Evolutionary conservation across 2,113 vertebrate species (phyloP), one percentile per base, ranked within the genome.

Genomic region (Ophthalmolycus amberensis): DNA sequence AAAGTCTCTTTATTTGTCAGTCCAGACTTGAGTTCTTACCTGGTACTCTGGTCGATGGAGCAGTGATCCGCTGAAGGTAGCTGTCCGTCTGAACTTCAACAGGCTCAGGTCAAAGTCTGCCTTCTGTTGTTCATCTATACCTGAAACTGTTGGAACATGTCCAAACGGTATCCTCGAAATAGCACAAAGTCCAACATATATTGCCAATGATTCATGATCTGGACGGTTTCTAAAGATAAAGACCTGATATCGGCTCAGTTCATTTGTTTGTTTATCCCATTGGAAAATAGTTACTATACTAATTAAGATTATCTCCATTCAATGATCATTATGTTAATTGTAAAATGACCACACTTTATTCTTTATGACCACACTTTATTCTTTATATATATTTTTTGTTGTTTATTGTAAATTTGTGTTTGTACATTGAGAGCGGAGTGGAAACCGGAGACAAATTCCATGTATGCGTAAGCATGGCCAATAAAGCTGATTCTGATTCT

Each of bases 101-200:
- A 78, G 27, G 37, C 59, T 38, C 59, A 77, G 88, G 82, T 90
- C 89, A 91, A 93, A 92, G 91, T 91, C 89, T 78, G 12, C 10
- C 46, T 44, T 42, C 7, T 20, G 67, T 74, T 85, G 86, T 92
- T 93, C 81, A 80, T 80, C 75, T 89, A 34, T 84, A 85, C 87
- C 79, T 42, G 34, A 38, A 18, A 75, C 34, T 66, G 52, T 58
- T 75, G 72, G 54, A 79, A 85, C 59, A 56, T 22, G 63, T 89
- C 72, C 82, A 92, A 90, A 91, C 48, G 85, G 79, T 60, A 6
- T 60, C 16, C 32, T 6, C 3, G 1, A 48, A 29, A 15, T 1
- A 25, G 4, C 42, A 71, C 2, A 22, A 20, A 63, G 44, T 29
- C 75, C 48, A 74, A 69, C 60, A 75, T 63, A 46, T 5, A 44